A percentile compares a stretch with the other conserved stretches of the same genome.
Conservation (phyloP, 30 jellyfish, hydroid and myxozoan species). For the Turritopsis rubra region DNA sequence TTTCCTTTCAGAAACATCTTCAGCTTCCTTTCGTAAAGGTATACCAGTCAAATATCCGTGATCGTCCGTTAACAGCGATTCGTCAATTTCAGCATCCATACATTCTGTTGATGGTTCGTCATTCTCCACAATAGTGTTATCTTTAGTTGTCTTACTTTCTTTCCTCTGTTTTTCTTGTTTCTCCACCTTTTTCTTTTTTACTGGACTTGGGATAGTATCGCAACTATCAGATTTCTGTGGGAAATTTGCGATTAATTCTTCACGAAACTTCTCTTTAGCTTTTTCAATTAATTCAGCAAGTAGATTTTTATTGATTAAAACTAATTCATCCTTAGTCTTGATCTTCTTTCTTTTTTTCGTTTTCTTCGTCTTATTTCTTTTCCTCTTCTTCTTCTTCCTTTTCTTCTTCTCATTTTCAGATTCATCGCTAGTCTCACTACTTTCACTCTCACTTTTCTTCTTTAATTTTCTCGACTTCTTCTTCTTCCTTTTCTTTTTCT, state of each 20-base stretch:
- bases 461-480: neutral
- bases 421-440: neutral
- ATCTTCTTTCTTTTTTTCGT: neutral
- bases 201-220: neutral
- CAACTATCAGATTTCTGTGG: neutral
- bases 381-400: neutral
- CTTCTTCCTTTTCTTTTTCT: slow-evolving; percentile 3
- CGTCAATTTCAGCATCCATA: slow-evolving; percentile 4
- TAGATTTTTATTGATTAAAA: neutral
- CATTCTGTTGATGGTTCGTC: neutral
- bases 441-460: neutral
- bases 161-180: neutral
- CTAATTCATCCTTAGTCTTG: neutral
- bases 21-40: neutral
- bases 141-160: neutral
- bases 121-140: neutral
- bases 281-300: neutral
- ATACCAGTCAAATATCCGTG: slow-evolving; percentile 6
- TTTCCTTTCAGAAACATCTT: neutral
- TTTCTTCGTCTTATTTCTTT: neutral
- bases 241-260: neutral
- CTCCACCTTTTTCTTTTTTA: neutral
- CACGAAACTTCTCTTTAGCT: neutral
- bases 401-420: neutral
- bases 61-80: neutral